These are phyloP conservation scores for Sarcophaga carnaria DNA, from an alignment of 2,888 invertebrate species.

Conservation along the genomic window DNA sequence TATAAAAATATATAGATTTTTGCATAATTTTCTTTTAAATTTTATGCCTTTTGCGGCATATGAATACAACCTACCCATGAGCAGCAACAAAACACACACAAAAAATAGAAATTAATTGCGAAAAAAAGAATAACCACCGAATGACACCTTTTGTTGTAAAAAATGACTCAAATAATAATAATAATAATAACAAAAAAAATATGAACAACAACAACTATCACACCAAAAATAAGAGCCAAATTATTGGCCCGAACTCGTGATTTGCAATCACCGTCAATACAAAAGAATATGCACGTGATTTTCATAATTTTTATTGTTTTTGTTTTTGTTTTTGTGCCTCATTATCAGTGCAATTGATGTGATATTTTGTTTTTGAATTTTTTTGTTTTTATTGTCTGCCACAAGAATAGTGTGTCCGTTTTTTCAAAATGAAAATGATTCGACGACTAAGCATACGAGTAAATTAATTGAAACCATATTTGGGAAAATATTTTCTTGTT, in stretches of 20 bases:
- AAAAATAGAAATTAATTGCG: slow-evolving; percentile 6
- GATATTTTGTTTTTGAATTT: too few relatives aligned
- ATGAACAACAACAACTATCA: slow-evolving; percentile 35
- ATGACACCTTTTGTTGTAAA: slow-evolving; percentile 36
- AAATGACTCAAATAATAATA: slow-evolving; percentile 32
- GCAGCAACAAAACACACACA: too few relatives aligned
- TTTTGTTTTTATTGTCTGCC: too few relatives aligned
- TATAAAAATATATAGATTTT: slow-evolving; percentile 42
- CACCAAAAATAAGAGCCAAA: slow-evolving; percentile 32
- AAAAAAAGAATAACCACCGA: slow-evolving; percentile 38
- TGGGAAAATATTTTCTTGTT: too few relatives aligned
- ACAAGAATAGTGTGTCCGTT: too few relatives aligned
- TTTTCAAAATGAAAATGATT: too few relatives aligned
- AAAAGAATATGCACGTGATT: slow-evolving; percentile 55
- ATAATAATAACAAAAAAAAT: slow-evolving; percentile 23
- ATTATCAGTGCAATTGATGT: too few relatives aligned
- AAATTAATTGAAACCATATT: too few relatives aligned
- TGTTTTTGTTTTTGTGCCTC: not conserved
- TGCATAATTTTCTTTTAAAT: slow-evolving; percentile 37
- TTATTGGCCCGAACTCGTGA: slow-evolving; percentile 43
- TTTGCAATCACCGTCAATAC: slow-evolving; percentile 60
- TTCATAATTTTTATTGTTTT: slow-evolving; percentile 30
- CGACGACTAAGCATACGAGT: too few relatives aligned
- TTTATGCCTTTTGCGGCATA: slow-evolving; percentile 7
- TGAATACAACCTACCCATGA: not conserved